Percentiles rank a stretch among this genome's conserved stretches.
Evolutionary conservation across 1,140 invertebrate genomes (phyloP).

Genomic region (Cydia fagiglandana): DNA sequence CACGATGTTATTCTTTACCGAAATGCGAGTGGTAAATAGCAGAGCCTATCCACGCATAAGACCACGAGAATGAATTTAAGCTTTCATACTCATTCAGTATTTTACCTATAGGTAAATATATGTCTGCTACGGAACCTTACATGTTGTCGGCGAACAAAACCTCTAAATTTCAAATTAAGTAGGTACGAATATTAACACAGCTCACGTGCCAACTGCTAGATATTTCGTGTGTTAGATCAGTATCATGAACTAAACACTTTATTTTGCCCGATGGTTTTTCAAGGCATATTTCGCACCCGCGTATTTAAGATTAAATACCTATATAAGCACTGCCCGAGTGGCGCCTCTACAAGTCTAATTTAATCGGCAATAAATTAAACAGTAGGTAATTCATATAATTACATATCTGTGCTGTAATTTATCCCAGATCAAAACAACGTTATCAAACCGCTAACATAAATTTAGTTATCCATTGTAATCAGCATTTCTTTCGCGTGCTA

Average conservation of each 20-base stretch:
- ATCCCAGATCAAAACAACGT: constrained; percentile 5
- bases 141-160: neutral
- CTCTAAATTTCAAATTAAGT: neutral
- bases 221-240: neutral
- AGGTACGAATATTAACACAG: too few species aligned
- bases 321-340: neutral
- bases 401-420: neutral
- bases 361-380: neutral
- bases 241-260: constrained; percentile 20
- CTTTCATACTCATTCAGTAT: too few species aligned
- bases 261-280: constrained; percentile 15
- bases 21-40: too few species aligned
- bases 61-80: neutral
- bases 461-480: constrained; percentile 15
- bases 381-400: constrained; percentile 2
- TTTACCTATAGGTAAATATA: neutral
- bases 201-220: constrained; percentile 9
- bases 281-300: neutral
- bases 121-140: neutral
- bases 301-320: neutral
- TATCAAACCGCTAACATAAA: constrained; percentile 17
- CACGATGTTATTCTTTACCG: too few species aligned
- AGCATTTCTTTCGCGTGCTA: constrained; percentile 11
- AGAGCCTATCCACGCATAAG: too few species aligned
- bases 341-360: neutral